A percentile compares a stretch with the other conserved stretches of the same genome.
Evolutionary conservation across 1,140 invertebrate species (phyloP).

Genomic region (Drosophila teissieri): DNA sequence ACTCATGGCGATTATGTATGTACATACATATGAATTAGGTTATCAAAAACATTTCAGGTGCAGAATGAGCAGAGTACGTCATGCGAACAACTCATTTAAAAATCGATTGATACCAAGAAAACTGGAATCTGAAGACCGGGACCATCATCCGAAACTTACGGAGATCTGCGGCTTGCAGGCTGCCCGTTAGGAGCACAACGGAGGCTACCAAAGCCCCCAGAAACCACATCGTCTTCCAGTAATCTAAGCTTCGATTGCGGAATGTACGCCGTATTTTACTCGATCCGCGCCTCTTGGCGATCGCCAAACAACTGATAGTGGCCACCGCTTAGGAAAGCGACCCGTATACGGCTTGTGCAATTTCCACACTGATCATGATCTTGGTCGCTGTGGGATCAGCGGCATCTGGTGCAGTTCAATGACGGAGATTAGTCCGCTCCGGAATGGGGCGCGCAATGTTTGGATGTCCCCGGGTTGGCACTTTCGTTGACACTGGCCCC

Average conservation of each 20-base stretch:
- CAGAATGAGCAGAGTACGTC: no score
- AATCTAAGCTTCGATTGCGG: conserved; percentile 14
- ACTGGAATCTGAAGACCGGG: no score
- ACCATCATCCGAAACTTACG: conserved; percentile 41
- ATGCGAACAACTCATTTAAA: no score
- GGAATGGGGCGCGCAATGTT: conserved; percentile 41
- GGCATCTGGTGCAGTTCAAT: conserved; percentile 51
- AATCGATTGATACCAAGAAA: not conserved
- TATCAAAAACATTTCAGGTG: no score
- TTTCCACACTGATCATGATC: conserved; percentile 56
- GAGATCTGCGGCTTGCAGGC: conserved; percentile 40
- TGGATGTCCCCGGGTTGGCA: conserved; percentile 39
- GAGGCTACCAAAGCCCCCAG: conserved; percentile 12
- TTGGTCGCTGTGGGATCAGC: conserved; percentile 43
- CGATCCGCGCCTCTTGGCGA: conserved; percentile 41
- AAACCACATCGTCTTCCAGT: conserved; percentile 30
- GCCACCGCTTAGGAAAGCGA: conserved; percentile 18
- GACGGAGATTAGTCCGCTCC: conserved; percentile 44
- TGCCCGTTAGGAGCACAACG: conserved; percentile 11
- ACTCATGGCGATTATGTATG: no score
- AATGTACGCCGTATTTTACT: conserved; percentile 35
- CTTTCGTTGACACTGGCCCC: conserved; percentile 42
- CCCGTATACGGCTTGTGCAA: conserved; percentile 43
- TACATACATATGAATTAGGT: no score
- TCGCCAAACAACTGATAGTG: conserved; percentile 63